A percentile compares a stretch with the other conserved stretches of the same genome.
phyloP scores from a whole-genome alignment of 2,888 invertebrate species.

The Argyresthia albistria region DNA sequence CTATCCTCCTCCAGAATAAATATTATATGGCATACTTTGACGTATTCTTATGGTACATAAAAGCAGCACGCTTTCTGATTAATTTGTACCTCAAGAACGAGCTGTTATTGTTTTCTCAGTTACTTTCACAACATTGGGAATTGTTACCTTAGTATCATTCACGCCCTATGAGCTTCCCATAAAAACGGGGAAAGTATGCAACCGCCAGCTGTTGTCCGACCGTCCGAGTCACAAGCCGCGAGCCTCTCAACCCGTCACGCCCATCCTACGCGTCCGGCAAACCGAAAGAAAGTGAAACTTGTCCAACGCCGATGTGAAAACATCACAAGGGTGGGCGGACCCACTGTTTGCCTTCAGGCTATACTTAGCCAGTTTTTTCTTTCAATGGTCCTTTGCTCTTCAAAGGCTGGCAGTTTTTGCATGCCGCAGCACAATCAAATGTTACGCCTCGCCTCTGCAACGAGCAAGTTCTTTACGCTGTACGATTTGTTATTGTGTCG shows the following conservation, averaged over 20 bases:
- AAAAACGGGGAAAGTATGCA: conserved; percentile 68
- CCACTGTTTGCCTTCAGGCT: not conserved
- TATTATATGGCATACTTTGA: not conserved
- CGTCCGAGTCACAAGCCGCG: conserved; percentile 22
- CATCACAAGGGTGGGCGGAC: conserved; percentile 3
- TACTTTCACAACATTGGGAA: conserved; percentile 38
- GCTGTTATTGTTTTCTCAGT: conserved; percentile 13
- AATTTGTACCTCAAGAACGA: conserved; percentile 7
- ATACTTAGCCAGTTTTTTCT: not conserved
- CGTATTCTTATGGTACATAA: not conserved
- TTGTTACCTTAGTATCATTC: conserved; percentile 25
- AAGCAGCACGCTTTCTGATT: not conserved
- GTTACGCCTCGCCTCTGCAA: not conserved
- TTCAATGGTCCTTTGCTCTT: not conserved
- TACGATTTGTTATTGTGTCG: conserved; percentile 10
- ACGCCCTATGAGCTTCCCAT: conserved; percentile 53
- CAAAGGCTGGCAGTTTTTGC: not conserved
- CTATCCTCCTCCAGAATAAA: conserved; percentile 17
- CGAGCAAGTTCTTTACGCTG: not conserved
- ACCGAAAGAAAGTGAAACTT: conserved; percentile 61
- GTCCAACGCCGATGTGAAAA: conserved; percentile 20
- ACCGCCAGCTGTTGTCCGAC: conserved; percentile 28
- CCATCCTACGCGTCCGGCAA: conserved; percentile 39
- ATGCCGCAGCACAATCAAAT: not conserved
- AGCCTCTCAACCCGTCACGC: conserved; percentile 27